A percentile compares a stretch with the other conserved stretches of the same genome.
Conservation (phyloP, 2,113 vertebrate species). For the Vulpes lagopus region DNA sequence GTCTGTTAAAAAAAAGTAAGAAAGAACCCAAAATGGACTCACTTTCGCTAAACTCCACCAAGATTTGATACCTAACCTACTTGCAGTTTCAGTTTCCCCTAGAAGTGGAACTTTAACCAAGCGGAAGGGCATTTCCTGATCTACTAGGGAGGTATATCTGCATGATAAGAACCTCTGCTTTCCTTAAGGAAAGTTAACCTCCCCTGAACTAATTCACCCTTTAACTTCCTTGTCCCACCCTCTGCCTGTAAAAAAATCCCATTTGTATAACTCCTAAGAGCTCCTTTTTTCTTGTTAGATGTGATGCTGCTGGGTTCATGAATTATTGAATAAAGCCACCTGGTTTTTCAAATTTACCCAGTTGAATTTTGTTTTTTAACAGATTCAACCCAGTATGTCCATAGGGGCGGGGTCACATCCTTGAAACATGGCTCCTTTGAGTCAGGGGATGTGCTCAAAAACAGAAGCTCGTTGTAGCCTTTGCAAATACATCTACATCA, state of each 20-base stretch:
- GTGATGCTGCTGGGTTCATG: background rate
- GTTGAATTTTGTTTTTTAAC: background rate
- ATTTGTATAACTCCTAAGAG: background rate
- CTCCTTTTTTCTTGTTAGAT: background rate
- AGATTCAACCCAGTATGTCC: background rate
- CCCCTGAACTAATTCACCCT: background rate
- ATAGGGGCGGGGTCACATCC: background rate
- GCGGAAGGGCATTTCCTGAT: background rate
- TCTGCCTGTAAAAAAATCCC: background rate
- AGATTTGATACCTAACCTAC: background rate
- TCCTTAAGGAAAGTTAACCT: background rate
- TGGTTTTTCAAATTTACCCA: background rate
- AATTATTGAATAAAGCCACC: background rate
- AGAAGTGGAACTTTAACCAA: background rate
- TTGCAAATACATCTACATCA: background rate
- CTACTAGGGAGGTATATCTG: background rate
- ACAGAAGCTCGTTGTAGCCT: background rate
- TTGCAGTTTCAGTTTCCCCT: background rate
- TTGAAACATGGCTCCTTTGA: background rate
- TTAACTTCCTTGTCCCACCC: background rate
- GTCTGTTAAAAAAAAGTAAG: background rate
- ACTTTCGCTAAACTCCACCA: background rate
- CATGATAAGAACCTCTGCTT: background rate
- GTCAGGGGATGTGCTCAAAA: background rate
- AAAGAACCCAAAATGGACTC: background rate